A percentile compares a stretch with the other conserved stretches of the same genome.
Conservation (phyloP, 1,140 invertebrate species). For the Drosophila littoralis region DNA sequence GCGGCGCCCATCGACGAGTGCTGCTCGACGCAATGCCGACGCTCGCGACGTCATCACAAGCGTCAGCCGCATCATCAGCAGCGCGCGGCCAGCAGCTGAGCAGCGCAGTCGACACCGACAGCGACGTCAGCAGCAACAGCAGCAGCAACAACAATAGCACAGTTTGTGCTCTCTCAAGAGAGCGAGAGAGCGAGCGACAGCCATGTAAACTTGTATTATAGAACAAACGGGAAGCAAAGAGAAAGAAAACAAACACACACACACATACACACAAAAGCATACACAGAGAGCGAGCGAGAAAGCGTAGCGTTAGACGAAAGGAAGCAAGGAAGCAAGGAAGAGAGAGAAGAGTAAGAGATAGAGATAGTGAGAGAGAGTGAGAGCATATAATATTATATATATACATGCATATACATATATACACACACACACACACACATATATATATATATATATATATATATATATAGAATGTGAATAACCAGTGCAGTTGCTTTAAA, state of each 20-base stretch:
- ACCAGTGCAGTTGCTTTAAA: conserved; percentile 80
- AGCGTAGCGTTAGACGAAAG: conserved; percentile 5
- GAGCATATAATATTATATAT: conserved; percentile 18
- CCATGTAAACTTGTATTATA: conserved; percentile 74
- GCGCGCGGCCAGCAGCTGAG: conserved; percentile 36
- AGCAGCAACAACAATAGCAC: no score
- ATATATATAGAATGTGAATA: conserved; percentile 33
- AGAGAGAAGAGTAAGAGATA: conserved; percentile 23
- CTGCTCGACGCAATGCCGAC: conserved; percentile 85
- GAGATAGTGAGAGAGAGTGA: conserved; percentile 26
- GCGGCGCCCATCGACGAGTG: conserved; percentile 85
- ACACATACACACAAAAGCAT: conserved; percentile 22
- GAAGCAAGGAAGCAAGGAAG: neutral
- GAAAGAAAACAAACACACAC: conserved; percentile 3
- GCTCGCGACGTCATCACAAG: conserved; percentile 85
- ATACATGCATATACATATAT: conserved; percentile 6
- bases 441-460: conserved; percentile 9
- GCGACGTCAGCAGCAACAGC: no score
- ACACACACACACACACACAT: neutral
- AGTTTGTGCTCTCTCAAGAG: no score
- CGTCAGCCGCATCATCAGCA: conserved; percentile 65
- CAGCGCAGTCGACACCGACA: neutral
- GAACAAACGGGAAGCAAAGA: conserved; percentile 12
- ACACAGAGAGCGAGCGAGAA: conserved; percentile 19
- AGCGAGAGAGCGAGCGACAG: conserved; percentile 15